Evolutionary conservation across 2,888 invertebrate genomes (phyloP).

Genomic region (Esperia sulphurella): DNA sequence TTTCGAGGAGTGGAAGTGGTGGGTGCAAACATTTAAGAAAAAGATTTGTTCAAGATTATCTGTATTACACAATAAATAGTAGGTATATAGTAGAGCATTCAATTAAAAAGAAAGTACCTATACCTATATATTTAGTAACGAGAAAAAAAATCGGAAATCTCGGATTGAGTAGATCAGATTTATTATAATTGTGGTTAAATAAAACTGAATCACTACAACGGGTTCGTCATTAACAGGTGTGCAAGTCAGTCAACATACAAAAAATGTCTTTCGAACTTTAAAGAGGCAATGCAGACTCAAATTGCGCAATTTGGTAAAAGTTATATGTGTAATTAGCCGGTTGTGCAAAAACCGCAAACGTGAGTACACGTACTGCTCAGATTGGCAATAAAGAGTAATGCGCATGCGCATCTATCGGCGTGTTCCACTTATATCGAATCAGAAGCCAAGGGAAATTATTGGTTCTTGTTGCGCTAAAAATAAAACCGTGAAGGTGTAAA

Average conservation of each 20-base stretch:
- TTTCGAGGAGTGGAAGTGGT: too few species aligned
- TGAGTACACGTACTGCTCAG: slow-evolving; percentile 34
- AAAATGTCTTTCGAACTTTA: slow-evolving; percentile 33
- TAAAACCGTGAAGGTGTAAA: slow-evolving; percentile 1
- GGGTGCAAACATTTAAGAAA: too few species aligned
- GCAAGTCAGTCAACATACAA: slow-evolving; percentile 34
- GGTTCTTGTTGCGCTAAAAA: background rate
- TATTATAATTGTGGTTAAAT: background rate
- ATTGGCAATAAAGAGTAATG: slow-evolving; percentile 39
- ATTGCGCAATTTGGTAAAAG: slow-evolving; percentile 60
- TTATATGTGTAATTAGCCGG: slow-evolving; percentile 53
- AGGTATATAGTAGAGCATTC: too few species aligned
- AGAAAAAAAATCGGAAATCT: too few species aligned
- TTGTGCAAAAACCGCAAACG: slow-evolving; percentile 49
- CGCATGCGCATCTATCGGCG: slow-evolving; percentile 41
- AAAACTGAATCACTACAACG: slow-evolving; percentile 27
- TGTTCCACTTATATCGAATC: slow-evolving; percentile 31
- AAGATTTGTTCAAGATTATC: too few species aligned
- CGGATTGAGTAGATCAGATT: too few species aligned
- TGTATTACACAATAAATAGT: too few species aligned
- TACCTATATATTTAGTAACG: too few species aligned
- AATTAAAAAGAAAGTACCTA: too few species aligned
- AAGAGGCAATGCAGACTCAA: slow-evolving; percentile 31
- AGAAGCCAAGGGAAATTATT: slow-evolving; percentile 8
- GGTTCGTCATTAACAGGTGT: slow-evolving; percentile 36